Conservation (phyloP, 2,797 vertebrate genomes). For the Acipenser oxyrinchus region DNA sequence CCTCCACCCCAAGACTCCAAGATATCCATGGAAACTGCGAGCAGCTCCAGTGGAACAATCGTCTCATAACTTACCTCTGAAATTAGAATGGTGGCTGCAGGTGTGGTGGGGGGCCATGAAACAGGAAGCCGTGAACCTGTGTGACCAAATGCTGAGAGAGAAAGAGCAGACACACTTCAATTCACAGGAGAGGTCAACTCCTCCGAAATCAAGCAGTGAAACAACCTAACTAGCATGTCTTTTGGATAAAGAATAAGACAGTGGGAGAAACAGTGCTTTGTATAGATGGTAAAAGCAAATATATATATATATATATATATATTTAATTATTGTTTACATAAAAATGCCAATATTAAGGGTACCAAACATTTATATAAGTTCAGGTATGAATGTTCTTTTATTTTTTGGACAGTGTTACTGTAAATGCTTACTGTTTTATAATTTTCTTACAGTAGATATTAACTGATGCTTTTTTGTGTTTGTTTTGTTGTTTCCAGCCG, state of each 20-base stretch:
- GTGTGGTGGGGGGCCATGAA: neutral
- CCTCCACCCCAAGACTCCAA: neutral
- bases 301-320: too few species aligned
- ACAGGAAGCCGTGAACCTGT: neutral
- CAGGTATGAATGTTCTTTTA: conserved; percentile 46
- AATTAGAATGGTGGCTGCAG: too few species aligned
- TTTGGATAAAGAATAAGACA: conserved; percentile 16
- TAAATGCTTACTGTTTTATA: conserved; percentile 38
- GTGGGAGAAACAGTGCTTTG: conserved; percentile 19
- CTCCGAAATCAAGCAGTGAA: conserved; percentile 26
- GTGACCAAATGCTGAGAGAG: too few species aligned
- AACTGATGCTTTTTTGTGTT: conserved; percentile 36
- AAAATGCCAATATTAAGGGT: conserved; percentile 59
- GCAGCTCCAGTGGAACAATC: neutral
- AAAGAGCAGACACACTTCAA: neutral
- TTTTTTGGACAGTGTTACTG: conserved; percentile 42
- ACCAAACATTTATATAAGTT: conserved; percentile 41
- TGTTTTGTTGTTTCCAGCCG: conserved; percentile 39
- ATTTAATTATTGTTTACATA: conserved; percentile 71
- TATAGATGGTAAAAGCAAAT: conserved; percentile 9
- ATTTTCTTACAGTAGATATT: conserved; percentile 36
- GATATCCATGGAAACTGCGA: neutral
- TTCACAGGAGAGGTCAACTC: conserved; percentile 31
- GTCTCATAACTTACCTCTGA: too few species aligned
- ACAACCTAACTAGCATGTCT: conserved; percentile 24